Base-by-base conservation (phyloP, 2,113 vertebrate genomes). In the Tragelaphus buxtoni region DNA sequence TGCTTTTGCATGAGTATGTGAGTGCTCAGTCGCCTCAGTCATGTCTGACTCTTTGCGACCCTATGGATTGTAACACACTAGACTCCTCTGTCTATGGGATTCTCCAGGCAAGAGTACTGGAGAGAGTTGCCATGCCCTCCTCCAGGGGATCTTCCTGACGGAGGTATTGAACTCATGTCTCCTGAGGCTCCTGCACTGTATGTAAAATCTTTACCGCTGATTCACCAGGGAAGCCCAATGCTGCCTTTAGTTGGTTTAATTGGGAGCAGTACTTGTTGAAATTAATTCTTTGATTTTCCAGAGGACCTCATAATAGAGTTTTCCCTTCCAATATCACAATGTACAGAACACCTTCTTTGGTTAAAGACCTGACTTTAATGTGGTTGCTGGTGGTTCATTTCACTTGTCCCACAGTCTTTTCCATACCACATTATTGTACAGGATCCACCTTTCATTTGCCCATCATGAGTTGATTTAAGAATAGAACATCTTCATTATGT, bases 21-120 rank as follows among this genome's bases (percentile, higher is more conserved):
- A 17, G 9, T 69, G 63, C n/a, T 69, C 63, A 69, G n/a, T 69
- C 4, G 0, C n/a, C 35, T 35, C 17, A 69, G 63, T 69, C 63
- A 9, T 35, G 17, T 69, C 63, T 35, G n/a, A 69, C 17, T 35
- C 63, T 56, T 24, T 69, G 63, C 0, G 2, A 69, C 9, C 63
- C 17, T 32, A 65, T 0, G 2, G n/a, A 35, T 17, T 35, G n/a
- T 69, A 35, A 69, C 18, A 9, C 17, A 20, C 2, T 2, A 35
- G n/a, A 69, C 10, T 69, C n/a, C n/a, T 69, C 63, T 69, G 63
- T 35, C 63, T 35, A 35, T 69, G 63, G n/a, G 17, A 69, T 35
- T 69, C 9, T 0, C 63, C n/a, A 69, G 63, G n/a, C 63, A 69
- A 69, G 63, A 10, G 63, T 35, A 69, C 63, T 35, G 9, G n/a